phyloP scores from a whole-genome alignment of 1,140 invertebrate species.

The Himalopsyche phryganea region DNA sequence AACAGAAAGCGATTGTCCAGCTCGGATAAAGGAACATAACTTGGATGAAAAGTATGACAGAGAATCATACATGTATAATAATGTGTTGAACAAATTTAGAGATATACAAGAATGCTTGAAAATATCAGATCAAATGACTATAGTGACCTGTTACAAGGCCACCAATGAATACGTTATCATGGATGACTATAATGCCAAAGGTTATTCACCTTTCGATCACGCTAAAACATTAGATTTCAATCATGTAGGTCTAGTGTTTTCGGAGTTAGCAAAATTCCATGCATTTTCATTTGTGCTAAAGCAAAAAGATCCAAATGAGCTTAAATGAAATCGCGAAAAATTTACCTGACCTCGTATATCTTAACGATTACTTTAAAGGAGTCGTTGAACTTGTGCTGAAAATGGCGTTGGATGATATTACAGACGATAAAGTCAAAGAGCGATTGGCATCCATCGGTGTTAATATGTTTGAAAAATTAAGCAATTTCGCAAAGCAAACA shows the following conservation, averaged over 20 bases:
- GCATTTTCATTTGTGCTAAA: slow-evolving; percentile 41
- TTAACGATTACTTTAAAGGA: no score
- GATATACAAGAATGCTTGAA: slow-evolving; percentile 14
- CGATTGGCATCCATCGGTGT: no score
- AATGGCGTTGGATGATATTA: no score
- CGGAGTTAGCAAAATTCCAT: slow-evolving; percentile 44
- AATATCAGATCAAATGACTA: slow-evolving; percentile 1
- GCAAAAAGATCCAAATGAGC: slow-evolving; percentile 35
- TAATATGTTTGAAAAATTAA: not conserved
- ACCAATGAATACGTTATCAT: slow-evolving; percentile 19
- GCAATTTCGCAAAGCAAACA: slow-evolving; percentile 3
- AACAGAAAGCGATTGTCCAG: slow-evolving; percentile 12
- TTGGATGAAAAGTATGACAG: slow-evolving; percentile 19
- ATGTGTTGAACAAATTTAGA: slow-evolving; percentile 20
- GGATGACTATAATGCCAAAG: slow-evolving; percentile 19
- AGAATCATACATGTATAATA: slow-evolving; percentile 24
- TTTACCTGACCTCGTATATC: slow-evolving; percentile 6
- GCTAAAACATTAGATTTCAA: slow-evolving; percentile 28
- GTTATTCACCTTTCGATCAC: slow-evolving; percentile 17
- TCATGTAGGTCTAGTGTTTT: slow-evolving; percentile 39
- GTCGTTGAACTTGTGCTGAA: no score
- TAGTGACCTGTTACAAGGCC: slow-evolving; percentile 12
- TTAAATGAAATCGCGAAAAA: slow-evolving; percentile 24
- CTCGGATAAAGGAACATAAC: slow-evolving; percentile 5
- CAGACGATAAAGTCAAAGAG: no score